phyloP scores from a whole-genome alignment of 1,140 invertebrate species.

The Macrosteles quadrilineatus region DNA sequence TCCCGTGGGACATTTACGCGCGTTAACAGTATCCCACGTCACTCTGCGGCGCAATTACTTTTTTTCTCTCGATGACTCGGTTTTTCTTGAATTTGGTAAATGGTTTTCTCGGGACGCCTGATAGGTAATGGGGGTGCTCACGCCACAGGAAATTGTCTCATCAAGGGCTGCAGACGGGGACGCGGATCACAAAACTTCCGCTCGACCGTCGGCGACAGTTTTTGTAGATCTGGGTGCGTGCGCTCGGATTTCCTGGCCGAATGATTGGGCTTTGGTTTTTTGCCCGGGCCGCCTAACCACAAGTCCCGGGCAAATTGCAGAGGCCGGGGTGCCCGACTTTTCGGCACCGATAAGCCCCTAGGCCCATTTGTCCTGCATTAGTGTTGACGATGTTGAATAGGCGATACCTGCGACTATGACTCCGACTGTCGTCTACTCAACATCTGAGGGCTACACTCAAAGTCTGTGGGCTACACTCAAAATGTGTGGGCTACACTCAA shows the following conservation, averaged over 20 bases:
- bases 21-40: not conserved
- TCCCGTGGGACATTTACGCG: no score
- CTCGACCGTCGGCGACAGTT: conserved; percentile 11
- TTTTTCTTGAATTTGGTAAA: conserved; percentile 15
- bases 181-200: conserved; percentile 10
- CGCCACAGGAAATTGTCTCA: conserved; percentile 23
- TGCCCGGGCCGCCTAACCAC: conserved; percentile 12
- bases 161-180: no score
- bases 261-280: conserved; percentile 13
- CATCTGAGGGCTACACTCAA: no score
- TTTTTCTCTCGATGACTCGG: conserved; percentile 12
- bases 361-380: conserved; percentile 1
- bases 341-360: not conserved
- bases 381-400: no score
- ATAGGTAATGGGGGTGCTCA: conserved; percentile 2
- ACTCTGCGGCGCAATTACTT: not conserved
- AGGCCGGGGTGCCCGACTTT: conserved; percentile 12
- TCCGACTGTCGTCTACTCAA: no score
- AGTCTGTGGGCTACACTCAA: no score
- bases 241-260: conserved; percentile 11
- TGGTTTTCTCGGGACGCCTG: conserved; percentile 19
- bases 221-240: conserved; percentile 3
- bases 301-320: conserved; percentile 7
- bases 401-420: no score
- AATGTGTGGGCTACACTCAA: no score